Evolutionary conservation across 64 coral and sea anemone species (phyloP), one percentile per base, ranked within the genome.

Genomic region (Actinia equina): DNA sequence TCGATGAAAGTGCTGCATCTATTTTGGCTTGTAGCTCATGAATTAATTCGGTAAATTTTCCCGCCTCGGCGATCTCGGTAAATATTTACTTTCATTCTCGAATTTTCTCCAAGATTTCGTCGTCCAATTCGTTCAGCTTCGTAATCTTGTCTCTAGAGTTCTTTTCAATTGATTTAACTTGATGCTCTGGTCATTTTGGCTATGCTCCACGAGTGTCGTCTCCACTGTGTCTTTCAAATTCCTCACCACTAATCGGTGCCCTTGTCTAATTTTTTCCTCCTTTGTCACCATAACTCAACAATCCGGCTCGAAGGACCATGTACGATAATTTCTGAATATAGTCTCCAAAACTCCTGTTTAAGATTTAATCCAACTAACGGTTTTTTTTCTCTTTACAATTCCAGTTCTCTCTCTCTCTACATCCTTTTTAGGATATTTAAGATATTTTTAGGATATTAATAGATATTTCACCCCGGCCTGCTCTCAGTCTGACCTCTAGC

Each of bases 281-380:
- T 80, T 80, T 37, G 30, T 37, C 16, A 44, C 51, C 67, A 71
- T 71, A 25, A 71, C 37, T 46, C 6, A 80, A 3, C 46, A 18
- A 74, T 74, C 70, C 77, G 77, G 77, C 77, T 78, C 77, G 77
- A 80, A 49, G 77, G 77, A 80, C 37, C 77, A 80, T 80, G 77
- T 80, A 20, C 20, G 30, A 37, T 27, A 44, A 49, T 5, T 46
- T 52, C 0, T 37, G 77, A 43, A 17, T 80, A 46, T 43, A 20
- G 77, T 22, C 46, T 80, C 43, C 30, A n/a, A n/a, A 37, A 37
- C 30, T 37, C 30, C 30, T 37, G 30, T 37, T 37, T 37, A 37
- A 37, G 30, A 37, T 37, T 37, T 37, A 37, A 37, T 37, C 30
- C 30, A 37, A 37, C 0, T 37, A 37, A 37, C 30, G 30, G 30